phyloP scores from a whole-genome alignment of 2,888 invertebrate species.

The Anorthoa munda region DNA sequence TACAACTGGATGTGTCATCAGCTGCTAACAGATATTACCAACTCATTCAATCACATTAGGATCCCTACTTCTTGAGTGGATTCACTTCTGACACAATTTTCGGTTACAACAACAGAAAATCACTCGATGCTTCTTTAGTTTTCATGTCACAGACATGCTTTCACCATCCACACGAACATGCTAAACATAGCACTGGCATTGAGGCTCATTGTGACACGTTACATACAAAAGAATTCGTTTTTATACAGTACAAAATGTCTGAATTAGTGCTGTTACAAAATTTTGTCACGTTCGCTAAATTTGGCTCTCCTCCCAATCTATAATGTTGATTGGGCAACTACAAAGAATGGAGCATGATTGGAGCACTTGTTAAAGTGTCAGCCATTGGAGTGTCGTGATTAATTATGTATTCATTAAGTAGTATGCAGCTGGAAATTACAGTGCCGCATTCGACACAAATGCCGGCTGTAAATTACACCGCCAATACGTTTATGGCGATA shows the following conservation, averaged over 20 bases:
- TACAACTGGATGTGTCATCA: not conserved
- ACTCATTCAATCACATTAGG: not conserved
- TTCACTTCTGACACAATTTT: slow-evolving; percentile 33
- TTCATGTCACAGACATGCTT: slow-evolving; percentile 43
- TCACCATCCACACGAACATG: slow-evolving; percentile 46
- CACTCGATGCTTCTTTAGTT: slow-evolving; percentile 27
- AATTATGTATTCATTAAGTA: slow-evolving; percentile 18
- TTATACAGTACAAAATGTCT: not conserved
- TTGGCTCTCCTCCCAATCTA: slow-evolving; percentile 5
- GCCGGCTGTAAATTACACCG: slow-evolving; percentile 37
- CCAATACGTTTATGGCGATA: slow-evolving; percentile 39
- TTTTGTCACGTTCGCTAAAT: not conserved
- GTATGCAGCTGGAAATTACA: slow-evolving; percentile 11
- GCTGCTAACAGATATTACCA: not conserved
- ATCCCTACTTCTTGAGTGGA: not conserved
- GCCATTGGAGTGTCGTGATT: slow-evolving; percentile 9
- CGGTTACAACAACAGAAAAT: slow-evolving; percentile 29
- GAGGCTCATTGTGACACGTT: slow-evolving; percentile 19
- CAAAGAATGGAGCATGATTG: not conserved
- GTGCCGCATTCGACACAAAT: slow-evolving; percentile 24
- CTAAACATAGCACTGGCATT: slow-evolving; percentile 43
- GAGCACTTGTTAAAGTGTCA: slow-evolving; percentile 7
- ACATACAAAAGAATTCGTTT: slow-evolving; percentile 2
- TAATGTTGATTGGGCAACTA: slow-evolving; percentile 9
- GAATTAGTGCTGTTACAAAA: slow-evolving; percentile 4